Evolutionary conservation across 2,113 vertebrate genomes (phyloP).

Genomic region (Tupaia chinensis): DNA sequence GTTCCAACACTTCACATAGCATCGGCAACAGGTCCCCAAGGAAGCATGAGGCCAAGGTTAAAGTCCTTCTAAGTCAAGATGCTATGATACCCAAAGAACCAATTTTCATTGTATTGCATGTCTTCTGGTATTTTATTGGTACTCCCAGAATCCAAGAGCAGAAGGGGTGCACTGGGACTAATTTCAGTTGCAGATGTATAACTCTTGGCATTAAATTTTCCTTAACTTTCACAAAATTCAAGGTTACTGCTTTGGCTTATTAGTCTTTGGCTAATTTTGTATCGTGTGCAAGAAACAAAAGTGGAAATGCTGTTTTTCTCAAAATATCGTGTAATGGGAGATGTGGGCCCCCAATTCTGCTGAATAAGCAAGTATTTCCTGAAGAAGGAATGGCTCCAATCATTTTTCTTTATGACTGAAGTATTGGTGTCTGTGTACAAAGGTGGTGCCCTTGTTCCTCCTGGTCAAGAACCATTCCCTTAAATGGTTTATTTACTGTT

Average conservation of each 20-base stretch:
- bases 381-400: not conserved
- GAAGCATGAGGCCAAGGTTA: slow-evolving; percentile 87
- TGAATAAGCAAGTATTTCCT: not conserved
- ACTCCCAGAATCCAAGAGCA: slow-evolving; percentile 55
- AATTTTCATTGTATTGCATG: slow-evolving; percentile 82
- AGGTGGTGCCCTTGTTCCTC: not conserved
- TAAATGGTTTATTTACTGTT: not conserved
- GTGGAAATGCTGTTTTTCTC: not conserved
- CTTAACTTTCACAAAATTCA: slow-evolving; percentile 81
- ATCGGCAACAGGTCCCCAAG: slow-evolving; percentile 74
- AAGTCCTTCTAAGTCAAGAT: slow-evolving; percentile 83
- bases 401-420: not conserved
- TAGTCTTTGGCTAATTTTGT: slow-evolving; percentile 72
- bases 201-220: slow-evolving; percentile 77
- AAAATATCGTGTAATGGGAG: not conserved
- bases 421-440: not conserved
- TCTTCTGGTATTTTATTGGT: slow-evolving; percentile 83
- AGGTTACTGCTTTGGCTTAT: slow-evolving; percentile 80
- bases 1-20: slow-evolving; percentile 63
- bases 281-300: slow-evolving; percentile 54
- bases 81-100: slow-evolving; percentile 83
- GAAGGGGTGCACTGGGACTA: slow-evolving; percentile 79
- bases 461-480: not conserved
- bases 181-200: slow-evolving; percentile 82
- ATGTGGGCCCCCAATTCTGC: not conserved